phyloP scores from a whole-genome alignment of 2,888 invertebrate species.

The Eupsilia transversa region DNA sequence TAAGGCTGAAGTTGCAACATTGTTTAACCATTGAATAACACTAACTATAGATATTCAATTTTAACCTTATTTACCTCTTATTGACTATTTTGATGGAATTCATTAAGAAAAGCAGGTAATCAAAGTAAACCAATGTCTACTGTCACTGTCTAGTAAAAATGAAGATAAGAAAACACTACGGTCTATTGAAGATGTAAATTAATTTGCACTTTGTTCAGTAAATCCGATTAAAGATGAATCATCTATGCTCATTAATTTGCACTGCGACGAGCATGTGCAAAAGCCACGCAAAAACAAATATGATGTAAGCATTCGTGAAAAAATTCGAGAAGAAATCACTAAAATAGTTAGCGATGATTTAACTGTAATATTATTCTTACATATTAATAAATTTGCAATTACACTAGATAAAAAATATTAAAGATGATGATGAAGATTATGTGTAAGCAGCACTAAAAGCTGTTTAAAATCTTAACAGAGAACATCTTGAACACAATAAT shows the following conservation, averaged over 20 bases:
- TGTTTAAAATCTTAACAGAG: neutral
- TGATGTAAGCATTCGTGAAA: conserved; percentile 76
- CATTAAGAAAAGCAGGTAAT: neutral
- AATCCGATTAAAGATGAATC: conserved; percentile 66
- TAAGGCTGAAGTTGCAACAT: conserved; percentile 43
- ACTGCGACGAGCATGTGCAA: conserved; percentile 59
- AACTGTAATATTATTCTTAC: conserved; percentile 36
- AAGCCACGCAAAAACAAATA: conserved; percentile 59
- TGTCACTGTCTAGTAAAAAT: neutral
- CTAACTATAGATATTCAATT: neutral
- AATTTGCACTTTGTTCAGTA: conserved; percentile 42
- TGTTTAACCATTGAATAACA: conserved; percentile 29
- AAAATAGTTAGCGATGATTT: conserved; percentile 64
- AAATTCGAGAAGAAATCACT: conserved; percentile 76
- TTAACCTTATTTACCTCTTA: neutral
- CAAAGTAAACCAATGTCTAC: neutral
- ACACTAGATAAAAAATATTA: neutral
- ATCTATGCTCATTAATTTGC: conserved; percentile 57
- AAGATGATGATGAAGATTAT: neutral
- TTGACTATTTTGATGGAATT: neutral
- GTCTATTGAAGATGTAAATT: conserved; percentile 23
- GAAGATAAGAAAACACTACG: conserved; percentile 4
- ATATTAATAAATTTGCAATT: conserved; percentile 1
- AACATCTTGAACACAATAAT: neutral
- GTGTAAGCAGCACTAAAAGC: neutral